A percentile compares a stretch with the other conserved stretches of the same genome.
These are phyloP conservation scores for Enteromius treurensis DNA, from an alignment of 2,797 vertebrate genomes.

Conservation along the genomic window DNA sequence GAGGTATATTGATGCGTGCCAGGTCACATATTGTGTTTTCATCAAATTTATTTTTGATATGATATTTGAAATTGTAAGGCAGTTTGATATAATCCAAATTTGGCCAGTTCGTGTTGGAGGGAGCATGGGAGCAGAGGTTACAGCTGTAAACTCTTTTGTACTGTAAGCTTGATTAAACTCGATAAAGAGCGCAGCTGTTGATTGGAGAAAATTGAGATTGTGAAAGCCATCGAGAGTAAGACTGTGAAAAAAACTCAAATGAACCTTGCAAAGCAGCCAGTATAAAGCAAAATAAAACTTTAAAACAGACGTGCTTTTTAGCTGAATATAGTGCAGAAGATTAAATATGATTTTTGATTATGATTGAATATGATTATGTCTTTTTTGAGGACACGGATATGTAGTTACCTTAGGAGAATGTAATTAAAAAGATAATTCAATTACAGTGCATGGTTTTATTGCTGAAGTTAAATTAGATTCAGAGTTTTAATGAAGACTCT, in stretches of 20 bases:
- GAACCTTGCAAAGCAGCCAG: constrained; percentile 18
- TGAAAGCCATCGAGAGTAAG: background rate
- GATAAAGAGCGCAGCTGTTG: constrained; percentile 48
- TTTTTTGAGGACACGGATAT: background rate
- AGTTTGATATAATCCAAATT: constrained; percentile 45
- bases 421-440: constrained; percentile 16
- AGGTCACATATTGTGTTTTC: constrained; percentile 4
- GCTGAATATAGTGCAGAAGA: background rate
- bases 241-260: background rate
- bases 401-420: background rate
- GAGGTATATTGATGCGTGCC: background rate
- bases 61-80: constrained; percentile 3
- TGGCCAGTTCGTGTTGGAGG: constrained; percentile 28
- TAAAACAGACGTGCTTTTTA: background rate
- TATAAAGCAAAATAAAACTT: constrained; percentile 4
- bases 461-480: constrained; percentile 4
- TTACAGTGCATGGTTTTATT: constrained; percentile 8
- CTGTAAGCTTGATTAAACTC: constrained; percentile 52
- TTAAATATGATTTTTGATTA: background rate
- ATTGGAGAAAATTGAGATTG: background rate
- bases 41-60: background rate
- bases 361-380: background rate
- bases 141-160: constrained; percentile 43
- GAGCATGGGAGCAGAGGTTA: constrained; percentile 35
- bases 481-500: constrained; percentile 5